Conservation (phyloP, 2,113 vertebrate species). For the Andinoacara biseriatus region DNA sequence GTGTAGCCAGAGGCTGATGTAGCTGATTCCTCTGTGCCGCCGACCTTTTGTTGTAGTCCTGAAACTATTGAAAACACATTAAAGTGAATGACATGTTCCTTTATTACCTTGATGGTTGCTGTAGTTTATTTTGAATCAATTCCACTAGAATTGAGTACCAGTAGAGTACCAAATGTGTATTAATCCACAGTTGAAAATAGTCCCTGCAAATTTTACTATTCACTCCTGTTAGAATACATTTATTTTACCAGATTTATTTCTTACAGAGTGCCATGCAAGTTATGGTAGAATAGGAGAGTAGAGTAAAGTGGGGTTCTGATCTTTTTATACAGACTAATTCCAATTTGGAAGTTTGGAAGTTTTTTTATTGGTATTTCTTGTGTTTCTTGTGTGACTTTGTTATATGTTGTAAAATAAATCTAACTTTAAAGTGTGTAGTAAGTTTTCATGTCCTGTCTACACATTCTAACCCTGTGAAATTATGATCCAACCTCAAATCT, state of each 20-base stretch:
- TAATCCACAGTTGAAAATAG: slow-evolving; percentile 11
- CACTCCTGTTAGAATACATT: neutral
- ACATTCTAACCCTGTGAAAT: neutral
- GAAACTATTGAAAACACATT: slow-evolving; percentile 16
- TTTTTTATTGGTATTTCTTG: neutral
- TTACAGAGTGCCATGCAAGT: neutral
- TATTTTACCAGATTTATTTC: neutral
- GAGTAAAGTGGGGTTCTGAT: neutral
- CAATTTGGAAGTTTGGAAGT: neutral
- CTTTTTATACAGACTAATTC: neutral
- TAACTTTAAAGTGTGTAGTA: neutral
- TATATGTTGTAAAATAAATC: too few relatives aligned
- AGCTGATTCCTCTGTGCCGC: neutral
- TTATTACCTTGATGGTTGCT: neutral
- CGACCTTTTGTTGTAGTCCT: neutral
- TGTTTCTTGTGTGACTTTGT: neutral
- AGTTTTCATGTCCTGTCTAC: neutral
- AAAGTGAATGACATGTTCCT: neutral
- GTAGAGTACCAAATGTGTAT: slow-evolving; percentile 7
- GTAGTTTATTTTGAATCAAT: slow-evolving; percentile 12
- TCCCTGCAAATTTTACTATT: neutral
- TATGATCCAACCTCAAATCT: neutral
- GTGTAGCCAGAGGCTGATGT: neutral
- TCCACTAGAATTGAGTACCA: neutral
- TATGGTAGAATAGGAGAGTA: neutral